Evolutionary conservation across 64 coral and sea anemone genomes (phyloP), one percentile per base, ranked within the genome.

Genomic region (Anthopleura sola): DNA sequence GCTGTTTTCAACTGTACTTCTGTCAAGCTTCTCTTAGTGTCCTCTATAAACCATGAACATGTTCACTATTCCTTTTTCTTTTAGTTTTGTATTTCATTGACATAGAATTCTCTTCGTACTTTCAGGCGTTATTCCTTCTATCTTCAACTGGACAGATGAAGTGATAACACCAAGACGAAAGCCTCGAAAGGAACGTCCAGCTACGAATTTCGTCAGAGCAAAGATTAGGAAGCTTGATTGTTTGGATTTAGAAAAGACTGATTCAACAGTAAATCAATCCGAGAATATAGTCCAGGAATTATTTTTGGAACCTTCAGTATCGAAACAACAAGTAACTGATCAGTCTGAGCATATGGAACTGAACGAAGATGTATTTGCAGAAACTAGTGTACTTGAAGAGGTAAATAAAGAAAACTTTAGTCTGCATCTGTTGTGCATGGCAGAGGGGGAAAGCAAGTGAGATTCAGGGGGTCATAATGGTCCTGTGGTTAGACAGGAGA

Each of bases 391-490:
- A 68, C 60, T 26, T 68, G 60, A 68, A 6, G 6, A 68, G 60
- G 60, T 68, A 68, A 68, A 68, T 31, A 29, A 68, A 23, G 21
- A 68, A 68, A 68, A 68, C 21, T 68, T 29, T 68, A 68, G 21
- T 29, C 60, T 26, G n/a, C 60, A 68, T 68, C 60, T 68, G 60
- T 11, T 26, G 21, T 68, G 60, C 60, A 68, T 68, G 60, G 7
- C n/a, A 68, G 60, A 68, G 20, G 56, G n/a, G 60, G n/a, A 68
- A 68, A 29, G 60, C 60, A 68, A 68, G 60, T 68, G 60, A 68
- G 60, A 68, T 57, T 57, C 55, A 16, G 55, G 17, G 55, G 55
- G 17, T 57, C 55, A 9, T 57, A n/a, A 57, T 57, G 14, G 14
- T 57, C 55, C 17, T 57, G 55, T 57, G 55, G 55, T 9, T 57